These are phyloP conservation scores for Pipistrellus kuhlii DNA, from an alignment of 2,797 vertebrate species.

Conservation along the genomic window DNA sequence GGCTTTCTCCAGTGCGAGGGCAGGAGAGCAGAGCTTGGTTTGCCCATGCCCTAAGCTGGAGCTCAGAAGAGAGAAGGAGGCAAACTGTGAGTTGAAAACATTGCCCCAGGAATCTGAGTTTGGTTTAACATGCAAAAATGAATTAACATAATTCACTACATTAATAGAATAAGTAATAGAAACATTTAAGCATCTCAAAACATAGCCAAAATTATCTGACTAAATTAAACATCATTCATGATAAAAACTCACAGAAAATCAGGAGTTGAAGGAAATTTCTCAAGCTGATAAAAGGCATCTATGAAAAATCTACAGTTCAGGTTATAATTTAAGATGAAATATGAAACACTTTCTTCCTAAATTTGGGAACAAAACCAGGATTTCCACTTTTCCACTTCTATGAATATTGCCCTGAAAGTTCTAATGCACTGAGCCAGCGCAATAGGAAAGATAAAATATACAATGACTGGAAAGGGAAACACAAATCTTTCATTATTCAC, in stretches of 20 bases:
- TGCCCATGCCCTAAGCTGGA: not conserved
- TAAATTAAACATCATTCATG: not conserved
- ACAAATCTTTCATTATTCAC: not conserved
- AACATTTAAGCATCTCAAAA: not conserved
- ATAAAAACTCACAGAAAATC: not conserved
- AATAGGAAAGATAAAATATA: conserved; percentile 18
- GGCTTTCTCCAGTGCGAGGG: not conserved
- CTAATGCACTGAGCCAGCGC: not conserved
- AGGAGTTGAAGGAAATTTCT: not conserved
- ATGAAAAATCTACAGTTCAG: not conserved
- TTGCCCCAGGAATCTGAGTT: not conserved
- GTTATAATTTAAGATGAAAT: not conserved
- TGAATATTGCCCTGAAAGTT: not conserved
- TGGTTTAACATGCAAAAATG: not conserved
- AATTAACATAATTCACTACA: not conserved
- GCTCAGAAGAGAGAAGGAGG: not conserved
- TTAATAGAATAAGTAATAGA: not conserved
- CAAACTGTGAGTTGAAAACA: not conserved
- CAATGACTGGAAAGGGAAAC: not conserved
- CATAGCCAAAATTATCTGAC: not conserved
- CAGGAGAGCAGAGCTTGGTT: not conserved
- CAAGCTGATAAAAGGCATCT: not conserved
- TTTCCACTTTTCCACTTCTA: not conserved
- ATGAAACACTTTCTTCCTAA: not conserved
- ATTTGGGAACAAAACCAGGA: not conserved